A percentile compares a stretch with the other conserved stretches of the same genome.
These are phyloP conservation scores for Lithobates sylvaticus DNA, from an alignment of 2,797 vertebrate genomes.

Conservation along the genomic window DNA sequence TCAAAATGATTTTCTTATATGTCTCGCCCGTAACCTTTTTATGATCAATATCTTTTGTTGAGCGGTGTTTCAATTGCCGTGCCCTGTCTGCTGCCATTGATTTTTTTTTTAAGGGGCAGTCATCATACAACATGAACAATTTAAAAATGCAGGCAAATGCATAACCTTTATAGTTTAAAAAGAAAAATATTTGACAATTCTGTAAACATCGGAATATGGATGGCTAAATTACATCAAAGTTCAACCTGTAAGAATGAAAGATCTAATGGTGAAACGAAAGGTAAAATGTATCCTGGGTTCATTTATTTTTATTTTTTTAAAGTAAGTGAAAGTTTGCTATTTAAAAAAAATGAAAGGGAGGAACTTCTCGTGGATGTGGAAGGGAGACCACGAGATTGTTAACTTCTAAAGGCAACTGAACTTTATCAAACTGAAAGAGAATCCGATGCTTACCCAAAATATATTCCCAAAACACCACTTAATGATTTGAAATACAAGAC, in stretches of 20 bases:
- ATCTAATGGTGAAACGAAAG: background rate
- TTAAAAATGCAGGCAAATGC: conserved; percentile 11
- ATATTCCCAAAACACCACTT: background rate
- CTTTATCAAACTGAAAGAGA: background rate
- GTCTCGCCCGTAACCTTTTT: conserved; percentile 48
- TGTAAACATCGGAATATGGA: background rate
- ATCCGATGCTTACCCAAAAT: background rate
- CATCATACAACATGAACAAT: background rate
- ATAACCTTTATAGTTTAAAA: conserved; percentile 18
- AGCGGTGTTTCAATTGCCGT: conserved; percentile 37
- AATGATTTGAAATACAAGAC: background rate
- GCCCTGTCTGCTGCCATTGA: conserved; percentile 43
- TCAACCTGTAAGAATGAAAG: background rate
- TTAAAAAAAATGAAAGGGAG: background rate
- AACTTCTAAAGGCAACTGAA: conserved; percentile 15
- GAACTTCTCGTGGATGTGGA: background rate
- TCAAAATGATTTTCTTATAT: conserved; percentile 48
- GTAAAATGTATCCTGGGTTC: background rate
- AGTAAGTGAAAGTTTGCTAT: background rate
- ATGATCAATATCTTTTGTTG: conserved; percentile 56
- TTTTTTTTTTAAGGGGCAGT: conserved; percentile 38
- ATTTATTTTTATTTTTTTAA: background rate
- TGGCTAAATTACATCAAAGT: background rate
- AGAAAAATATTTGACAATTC: conserved; percentile 10
- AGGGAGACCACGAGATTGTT: background rate